Conservation (phyloP, 2,113 vertebrate genomes). For the Paracanthobrama guichenoti region DNA sequence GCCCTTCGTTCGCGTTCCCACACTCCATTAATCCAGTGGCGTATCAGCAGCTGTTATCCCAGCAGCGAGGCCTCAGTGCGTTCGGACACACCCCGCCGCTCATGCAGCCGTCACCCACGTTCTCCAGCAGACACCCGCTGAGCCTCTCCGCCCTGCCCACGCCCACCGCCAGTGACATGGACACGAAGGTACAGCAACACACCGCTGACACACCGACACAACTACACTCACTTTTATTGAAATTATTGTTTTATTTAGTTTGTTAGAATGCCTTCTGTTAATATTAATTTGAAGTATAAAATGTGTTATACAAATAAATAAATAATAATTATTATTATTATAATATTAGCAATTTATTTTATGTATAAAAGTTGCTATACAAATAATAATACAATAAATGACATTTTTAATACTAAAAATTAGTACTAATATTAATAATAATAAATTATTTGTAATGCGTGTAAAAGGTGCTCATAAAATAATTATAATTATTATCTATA, state of each 20-base stretch:
- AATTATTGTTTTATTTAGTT: too few species aligned
- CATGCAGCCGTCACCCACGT: conserved; percentile 86
- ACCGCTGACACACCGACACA: neutral
- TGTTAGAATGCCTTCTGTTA: neutral
- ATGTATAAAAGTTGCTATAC: too few species aligned
- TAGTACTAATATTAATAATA: too few species aligned
- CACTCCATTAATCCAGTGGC: conserved; percentile 87
- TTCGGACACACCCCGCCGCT: conserved; percentile 92
- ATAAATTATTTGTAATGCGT: too few species aligned
- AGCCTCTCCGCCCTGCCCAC: conserved; percentile 77
- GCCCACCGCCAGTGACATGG: conserved; percentile 67
- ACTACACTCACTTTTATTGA: neutral
- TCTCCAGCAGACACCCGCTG: conserved; percentile 77
- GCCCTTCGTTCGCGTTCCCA: conserved; percentile 90
- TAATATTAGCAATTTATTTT: too few species aligned
- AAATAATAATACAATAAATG: neutral
- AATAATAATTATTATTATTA: too few species aligned
- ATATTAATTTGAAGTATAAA: too few species aligned
- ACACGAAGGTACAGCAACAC: conserved; percentile 59
- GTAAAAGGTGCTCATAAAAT: too few species aligned
- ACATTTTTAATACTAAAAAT: too few species aligned
- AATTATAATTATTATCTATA: too few species aligned
- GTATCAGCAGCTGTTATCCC: conserved; percentile 90
- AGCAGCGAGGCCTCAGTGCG: conserved; percentile 84
- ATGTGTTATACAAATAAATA: neutral